phyloP scores from a whole-genome alignment of 2,888 invertebrate genomes.

The Orthosia gothica region DNA sequence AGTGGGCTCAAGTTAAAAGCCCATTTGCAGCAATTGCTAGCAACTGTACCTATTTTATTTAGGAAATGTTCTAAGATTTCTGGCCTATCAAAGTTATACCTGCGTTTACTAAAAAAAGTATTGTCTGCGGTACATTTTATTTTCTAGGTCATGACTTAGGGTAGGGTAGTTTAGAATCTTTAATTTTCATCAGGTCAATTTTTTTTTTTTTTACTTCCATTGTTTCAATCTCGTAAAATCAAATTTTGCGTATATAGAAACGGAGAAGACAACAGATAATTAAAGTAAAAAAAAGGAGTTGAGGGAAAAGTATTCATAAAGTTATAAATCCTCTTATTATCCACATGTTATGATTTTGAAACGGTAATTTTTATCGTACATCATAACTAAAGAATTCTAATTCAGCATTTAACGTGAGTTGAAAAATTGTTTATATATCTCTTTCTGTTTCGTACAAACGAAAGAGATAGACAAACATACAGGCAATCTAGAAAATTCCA shows the following conservation, averaged over 20 bases:
- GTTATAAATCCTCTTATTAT: too few species aligned
- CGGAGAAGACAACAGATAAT: not conserved
- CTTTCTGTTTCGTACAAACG: not conserved
- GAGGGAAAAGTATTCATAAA: too few species aligned
- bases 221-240: not conserved
- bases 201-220: not conserved
- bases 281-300: not conserved
- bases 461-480: conserved; percentile 23
- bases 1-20: not conserved
- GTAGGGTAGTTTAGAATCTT: too few species aligned
- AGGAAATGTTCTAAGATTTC: not conserved
- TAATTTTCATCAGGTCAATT: too few species aligned
- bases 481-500: conserved; percentile 70
- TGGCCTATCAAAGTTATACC: too few species aligned
- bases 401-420: too few species aligned
- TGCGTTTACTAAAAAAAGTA: too few species aligned
- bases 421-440: not conserved
- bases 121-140: too few species aligned
- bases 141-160: too few species aligned
- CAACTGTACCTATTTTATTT: not conserved
- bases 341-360: not conserved
- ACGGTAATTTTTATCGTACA: not conserved
- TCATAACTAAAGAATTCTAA: too few species aligned
- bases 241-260: conserved; percentile 1
- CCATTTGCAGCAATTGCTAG: not conserved